Evolutionary conservation across 2,888 invertebrate genomes (phyloP), one percentile per base, ranked within the genome.

Genomic region (Euphydryas editha): DNA sequence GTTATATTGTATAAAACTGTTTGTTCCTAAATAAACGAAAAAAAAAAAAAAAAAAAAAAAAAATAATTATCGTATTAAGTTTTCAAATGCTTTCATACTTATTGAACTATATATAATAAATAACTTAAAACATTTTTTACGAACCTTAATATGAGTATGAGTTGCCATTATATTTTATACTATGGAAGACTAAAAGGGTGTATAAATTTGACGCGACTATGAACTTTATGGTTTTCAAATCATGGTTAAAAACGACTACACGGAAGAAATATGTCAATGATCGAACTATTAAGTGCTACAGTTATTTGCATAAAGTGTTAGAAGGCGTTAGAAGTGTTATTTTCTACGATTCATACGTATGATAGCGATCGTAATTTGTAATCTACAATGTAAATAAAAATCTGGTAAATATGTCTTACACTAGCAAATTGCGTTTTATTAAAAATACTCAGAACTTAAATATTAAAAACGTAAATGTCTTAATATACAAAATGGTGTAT

Each of bases 271-370:
- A 18, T 24, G 21, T 51, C 58, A 42, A 54, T 64, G 47, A 56
- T 61, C 55, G 57, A 59, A 39, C 18, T 62, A 58, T 49, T 64
- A 57, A 59, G 39, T 62, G 24, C 47, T 64, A 67, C 61, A 54
- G 67, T 49, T 11, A 62, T 36, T 49, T 69, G 60, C 59, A 62
- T 56, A 67, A 51, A 47, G 55, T 61, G 61, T 67, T 62, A n/a
- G 58, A 66, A 58, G 49, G 62, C 57, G 60, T 58, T 64, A 58
- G 63, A 64, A 60, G 63, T 63, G 64, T 55, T 59, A 59, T 70
- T 64, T 59, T 62, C 55, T 59, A 49, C 51, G 66, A 57, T 56
- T 47, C 69, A 70, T 69, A 54, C 66, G 56, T 69, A 67, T 59
- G 60, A 44, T 37, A 30, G 42, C 39, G 30, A 11, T 15, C 39